Evolutionary conservation across 1,140 invertebrate genomes (phyloP).

Genomic region (Eurosta solidaginis): DNA sequence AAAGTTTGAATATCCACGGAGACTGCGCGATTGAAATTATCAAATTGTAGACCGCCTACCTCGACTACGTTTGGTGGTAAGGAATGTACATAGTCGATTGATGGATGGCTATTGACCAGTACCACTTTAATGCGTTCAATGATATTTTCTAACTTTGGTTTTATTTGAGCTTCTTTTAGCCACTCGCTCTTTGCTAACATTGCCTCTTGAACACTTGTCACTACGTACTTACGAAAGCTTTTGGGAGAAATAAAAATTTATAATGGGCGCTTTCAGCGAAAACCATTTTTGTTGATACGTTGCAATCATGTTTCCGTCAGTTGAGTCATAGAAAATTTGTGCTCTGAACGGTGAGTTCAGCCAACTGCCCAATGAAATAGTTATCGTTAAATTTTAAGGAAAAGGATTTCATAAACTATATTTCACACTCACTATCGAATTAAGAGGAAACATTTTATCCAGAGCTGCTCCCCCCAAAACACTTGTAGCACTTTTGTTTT

Average conservation of each 20-base stretch:
- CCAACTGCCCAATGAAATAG: too few relatives aligned
- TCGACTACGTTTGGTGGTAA: constrained; percentile 63
- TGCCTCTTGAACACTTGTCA: background rate
- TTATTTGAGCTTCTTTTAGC: background rate
- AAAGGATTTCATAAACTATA: too few relatives aligned
- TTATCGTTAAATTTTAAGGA: too few relatives aligned
- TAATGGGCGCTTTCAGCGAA: too few relatives aligned
- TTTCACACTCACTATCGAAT: too few relatives aligned
- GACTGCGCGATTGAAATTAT: constrained; percentile 37
- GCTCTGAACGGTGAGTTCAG: too few relatives aligned
- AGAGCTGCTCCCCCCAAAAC: too few relatives aligned
- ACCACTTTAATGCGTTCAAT: constrained; percentile 44
- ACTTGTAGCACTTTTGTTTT: too few relatives aligned
- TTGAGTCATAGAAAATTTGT: background rate
- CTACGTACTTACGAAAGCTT: background rate
- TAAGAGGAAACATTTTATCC: too few relatives aligned
- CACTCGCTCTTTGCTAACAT: background rate
- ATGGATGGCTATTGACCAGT: constrained; percentile 60
- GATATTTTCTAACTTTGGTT: background rate
- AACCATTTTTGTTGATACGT: too few relatives aligned
- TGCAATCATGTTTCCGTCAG: too few relatives aligned
- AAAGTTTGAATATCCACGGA: constrained; percentile 46
- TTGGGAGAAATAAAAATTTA: background rate
- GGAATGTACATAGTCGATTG: constrained; percentile 58
- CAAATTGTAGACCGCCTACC: constrained; percentile 63